A percentile compares a stretch with the other conserved stretches of the same genome.
Evolutionary conservation across 2,888 invertebrate genomes (phyloP).

Genomic region (Caprella mutica): DNA sequence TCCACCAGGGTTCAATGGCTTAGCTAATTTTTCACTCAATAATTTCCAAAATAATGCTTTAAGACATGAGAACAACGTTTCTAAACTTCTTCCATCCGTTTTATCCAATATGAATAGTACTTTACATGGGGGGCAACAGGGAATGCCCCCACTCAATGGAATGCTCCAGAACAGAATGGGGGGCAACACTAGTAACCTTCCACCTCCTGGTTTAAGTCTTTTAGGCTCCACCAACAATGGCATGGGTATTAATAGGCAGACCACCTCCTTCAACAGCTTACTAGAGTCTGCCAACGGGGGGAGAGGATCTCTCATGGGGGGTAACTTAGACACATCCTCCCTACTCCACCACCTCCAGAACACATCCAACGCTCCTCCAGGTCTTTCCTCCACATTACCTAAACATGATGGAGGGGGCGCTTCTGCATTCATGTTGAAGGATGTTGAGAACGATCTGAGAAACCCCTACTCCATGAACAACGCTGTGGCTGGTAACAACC

Average conservation of each 20-base stretch:
- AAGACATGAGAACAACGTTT: slow-evolving; percentile 14
- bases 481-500: background rate
- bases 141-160: slow-evolving; percentile 16
- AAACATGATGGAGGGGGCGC: too few relatives aligned
- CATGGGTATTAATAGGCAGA: too few relatives aligned
- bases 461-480: background rate
- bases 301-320: slow-evolving; percentile 5
- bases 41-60: background rate
- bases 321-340: background rate
- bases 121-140: slow-evolving; percentile 4
- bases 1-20: slow-evolving; percentile 34
- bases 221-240: background rate
- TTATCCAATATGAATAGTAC: too few relatives aligned
- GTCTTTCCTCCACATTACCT: slow-evolving; percentile 24
- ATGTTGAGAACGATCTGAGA: slow-evolving; percentile 46
- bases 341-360: slow-evolving; percentile 9
- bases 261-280: too few relatives aligned
- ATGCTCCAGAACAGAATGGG: too few relatives aligned
- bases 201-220: background rate
- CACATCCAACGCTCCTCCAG: slow-evolving; percentile 25
- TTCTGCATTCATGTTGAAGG: slow-evolving; percentile 43
- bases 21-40: slow-evolving; percentile 15
- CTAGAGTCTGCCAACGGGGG: slow-evolving; percentile 3
- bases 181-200: slow-evolving; percentile 4
- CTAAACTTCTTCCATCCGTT: slow-evolving; percentile 26